Conservation (phyloP, 2,797 vertebrate species). For the Amblyraja radiata region DNA sequence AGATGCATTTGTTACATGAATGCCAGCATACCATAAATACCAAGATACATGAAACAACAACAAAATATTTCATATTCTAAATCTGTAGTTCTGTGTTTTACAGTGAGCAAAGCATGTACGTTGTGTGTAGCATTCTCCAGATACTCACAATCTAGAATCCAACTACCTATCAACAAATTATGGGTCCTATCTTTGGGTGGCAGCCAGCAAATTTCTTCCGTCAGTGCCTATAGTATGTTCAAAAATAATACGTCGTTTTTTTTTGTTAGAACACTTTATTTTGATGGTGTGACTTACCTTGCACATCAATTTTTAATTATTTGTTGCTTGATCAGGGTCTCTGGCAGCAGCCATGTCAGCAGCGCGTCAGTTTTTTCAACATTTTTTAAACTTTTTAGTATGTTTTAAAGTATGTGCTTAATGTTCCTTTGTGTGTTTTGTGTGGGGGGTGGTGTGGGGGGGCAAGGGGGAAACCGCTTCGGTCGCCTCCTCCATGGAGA, state of each 20-base stretch:
- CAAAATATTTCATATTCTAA: neutral
- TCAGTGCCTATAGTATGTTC: neutral
- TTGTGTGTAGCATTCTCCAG: neutral
- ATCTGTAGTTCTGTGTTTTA: neutral
- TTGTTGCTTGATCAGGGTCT: neutral
- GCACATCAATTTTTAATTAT: neutral
- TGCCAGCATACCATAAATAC: neutral
- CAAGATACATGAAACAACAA: neutral
- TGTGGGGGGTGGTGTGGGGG: no score
- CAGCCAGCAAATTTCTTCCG: neutral
- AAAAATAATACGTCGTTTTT: neutral
- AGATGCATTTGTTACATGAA: neutral
- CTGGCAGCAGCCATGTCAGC: no score
- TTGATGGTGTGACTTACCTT: neutral
- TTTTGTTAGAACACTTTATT: neutral
- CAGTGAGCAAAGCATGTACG: neutral
- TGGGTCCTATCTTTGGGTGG: neutral
- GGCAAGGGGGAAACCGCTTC: no score
- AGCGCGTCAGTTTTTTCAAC: no score
- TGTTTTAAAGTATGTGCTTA: no score
- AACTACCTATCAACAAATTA: neutral
- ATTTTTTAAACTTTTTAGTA: no score
- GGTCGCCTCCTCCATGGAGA: no score
- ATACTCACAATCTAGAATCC: neutral
- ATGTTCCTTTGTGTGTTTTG: no score